These are phyloP conservation scores for Stegostoma tigrinum DNA, from an alignment of 2,113 vertebrate species.

Conservation along the genomic window DNA sequence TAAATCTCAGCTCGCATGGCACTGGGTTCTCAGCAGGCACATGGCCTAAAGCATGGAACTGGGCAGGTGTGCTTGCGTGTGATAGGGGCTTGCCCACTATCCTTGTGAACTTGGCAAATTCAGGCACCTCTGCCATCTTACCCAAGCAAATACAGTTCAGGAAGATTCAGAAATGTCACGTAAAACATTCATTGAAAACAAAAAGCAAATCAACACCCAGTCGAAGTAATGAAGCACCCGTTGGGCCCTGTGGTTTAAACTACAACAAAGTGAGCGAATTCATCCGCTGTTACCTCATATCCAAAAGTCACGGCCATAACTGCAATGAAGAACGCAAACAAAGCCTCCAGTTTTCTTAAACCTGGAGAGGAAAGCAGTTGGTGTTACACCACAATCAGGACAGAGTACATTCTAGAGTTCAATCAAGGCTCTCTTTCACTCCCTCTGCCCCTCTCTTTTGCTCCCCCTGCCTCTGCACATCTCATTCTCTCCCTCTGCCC, in stretches of 20 bases:
- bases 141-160: background rate
- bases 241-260: background rate
- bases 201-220: background rate
- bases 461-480: background rate
- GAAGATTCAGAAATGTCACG: background rate
- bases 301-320: conserved; percentile 12
- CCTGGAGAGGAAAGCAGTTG: background rate
- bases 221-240: background rate
- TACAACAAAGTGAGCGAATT: background rate
- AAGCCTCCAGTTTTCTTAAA: conserved; percentile 29
- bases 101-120: background rate
- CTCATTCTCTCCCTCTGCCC: background rate
- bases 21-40: background rate
- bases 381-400: background rate
- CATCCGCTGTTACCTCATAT: background rate
- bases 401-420: too few relatives aligned
- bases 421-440: background rate
- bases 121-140: background rate
- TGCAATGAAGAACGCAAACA: conserved; percentile 21
- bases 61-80: background rate
- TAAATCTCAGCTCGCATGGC: background rate
- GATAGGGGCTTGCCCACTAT: background rate
- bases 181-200: background rate
- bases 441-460: background rate
- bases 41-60: background rate